These are phyloP conservation scores for Venusia cambrica DNA, from an alignment of 2,888 invertebrate species.

Conservation along the genomic window DNA sequence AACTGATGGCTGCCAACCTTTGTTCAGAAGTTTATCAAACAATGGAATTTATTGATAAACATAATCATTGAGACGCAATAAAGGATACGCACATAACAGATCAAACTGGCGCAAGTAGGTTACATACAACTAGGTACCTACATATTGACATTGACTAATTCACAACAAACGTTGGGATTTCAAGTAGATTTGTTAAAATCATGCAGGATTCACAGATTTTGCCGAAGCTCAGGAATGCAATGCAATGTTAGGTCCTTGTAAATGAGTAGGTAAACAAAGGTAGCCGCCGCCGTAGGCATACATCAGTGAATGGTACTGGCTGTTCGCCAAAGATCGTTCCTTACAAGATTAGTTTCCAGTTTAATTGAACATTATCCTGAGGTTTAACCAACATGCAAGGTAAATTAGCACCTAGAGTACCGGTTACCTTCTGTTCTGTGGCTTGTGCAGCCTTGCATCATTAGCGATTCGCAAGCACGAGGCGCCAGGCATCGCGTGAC, in stretches of 20 bases:
- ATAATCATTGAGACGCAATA: not conserved
- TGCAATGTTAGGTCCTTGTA: constrained; percentile 12
- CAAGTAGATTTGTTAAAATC: no score
- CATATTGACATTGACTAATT: no score
- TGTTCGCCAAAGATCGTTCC: constrained; percentile 4
- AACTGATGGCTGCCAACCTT: constrained; percentile 15
- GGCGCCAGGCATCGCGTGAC: constrained; percentile 33
- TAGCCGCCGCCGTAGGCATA: constrained; percentile 5
- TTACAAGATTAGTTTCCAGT: no score
- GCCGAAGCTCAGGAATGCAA: constrained; percentile 7
- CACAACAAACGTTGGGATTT: no score
- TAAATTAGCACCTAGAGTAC: no score
- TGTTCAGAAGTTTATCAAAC: constrained; percentile 21
- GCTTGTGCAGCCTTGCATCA: constrained; percentile 13
- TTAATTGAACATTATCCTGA: no score
- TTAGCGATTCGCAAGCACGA: constrained; percentile 16
- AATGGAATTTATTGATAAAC: constrained; percentile 21
- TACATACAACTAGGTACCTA: not conserved
- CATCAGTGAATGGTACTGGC: constrained; percentile 14
- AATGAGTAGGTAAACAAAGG: constrained; percentile 2
- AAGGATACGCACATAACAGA: not conserved
- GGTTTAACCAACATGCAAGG: no score
- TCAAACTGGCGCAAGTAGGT: not conserved
- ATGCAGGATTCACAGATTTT: no score
- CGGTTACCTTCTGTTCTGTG: constrained; percentile 7